These are phyloP conservation scores for Sicus ferrugineus DNA, from an alignment of 2,888 invertebrate genomes.

Conservation along the genomic window DNA sequence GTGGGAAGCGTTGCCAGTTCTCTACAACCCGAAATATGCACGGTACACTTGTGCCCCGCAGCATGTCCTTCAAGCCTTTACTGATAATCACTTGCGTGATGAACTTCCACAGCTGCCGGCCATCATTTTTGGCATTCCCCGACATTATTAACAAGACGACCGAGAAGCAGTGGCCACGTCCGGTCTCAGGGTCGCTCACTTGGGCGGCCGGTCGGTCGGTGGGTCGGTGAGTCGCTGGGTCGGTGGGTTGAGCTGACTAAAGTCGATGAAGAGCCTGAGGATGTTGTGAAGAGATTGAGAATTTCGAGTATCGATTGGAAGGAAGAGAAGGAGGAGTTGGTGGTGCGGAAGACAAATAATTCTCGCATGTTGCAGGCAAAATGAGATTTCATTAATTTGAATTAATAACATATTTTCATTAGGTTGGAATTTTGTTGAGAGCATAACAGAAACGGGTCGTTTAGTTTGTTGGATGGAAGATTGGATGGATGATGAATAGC, in stretches of 20 bases:
- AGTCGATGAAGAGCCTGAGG: not conserved
- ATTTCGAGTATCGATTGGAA: not conserved
- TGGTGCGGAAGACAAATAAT: not conserved
- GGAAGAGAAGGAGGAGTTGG: not conserved
- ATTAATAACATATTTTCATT: constrained; percentile 60
- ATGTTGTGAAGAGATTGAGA: too few species aligned
- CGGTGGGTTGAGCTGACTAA: not conserved
- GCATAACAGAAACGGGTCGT: not conserved
- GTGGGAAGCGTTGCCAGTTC: too few species aligned
- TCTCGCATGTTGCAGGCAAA: constrained; percentile 35
- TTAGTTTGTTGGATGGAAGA: not conserved
- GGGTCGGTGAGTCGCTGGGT: too few species aligned
- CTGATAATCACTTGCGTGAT: constrained; percentile 23
- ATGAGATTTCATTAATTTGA: constrained; percentile 60
- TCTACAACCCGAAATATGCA: too few species aligned
- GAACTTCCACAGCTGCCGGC: constrained; percentile 24
- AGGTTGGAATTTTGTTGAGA: constrained; percentile 43
- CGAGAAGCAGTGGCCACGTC: not conserved
- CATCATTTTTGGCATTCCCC: constrained; percentile 37
- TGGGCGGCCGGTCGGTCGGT: not conserved
- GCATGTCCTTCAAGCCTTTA: not conserved
- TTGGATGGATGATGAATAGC: constrained; percentile 33
- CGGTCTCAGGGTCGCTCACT: not conserved
- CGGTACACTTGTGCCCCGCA: not conserved
- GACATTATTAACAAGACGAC: constrained; percentile 33